phyloP scores from a whole-genome alignment of 2,888 invertebrate genomes.

The Troides helena region DNA sequence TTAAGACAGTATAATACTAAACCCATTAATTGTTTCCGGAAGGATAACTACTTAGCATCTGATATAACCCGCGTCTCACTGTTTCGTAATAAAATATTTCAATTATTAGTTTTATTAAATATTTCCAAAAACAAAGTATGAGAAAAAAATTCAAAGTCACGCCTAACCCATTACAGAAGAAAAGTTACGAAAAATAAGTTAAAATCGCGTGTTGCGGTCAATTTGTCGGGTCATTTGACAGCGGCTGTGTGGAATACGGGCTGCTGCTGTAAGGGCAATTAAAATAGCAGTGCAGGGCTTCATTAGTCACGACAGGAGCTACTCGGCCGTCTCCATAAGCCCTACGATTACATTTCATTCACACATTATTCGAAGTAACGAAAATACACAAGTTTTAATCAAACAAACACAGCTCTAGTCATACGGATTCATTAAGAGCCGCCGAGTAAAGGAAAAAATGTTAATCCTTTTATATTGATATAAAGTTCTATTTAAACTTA shows the following conservation, averaged over 20 bases:
- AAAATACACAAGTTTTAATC: constrained; percentile 14
- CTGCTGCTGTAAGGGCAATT: constrained; percentile 61
- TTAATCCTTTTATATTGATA: no score
- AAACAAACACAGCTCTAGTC: neutral
- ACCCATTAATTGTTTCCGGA: no score
- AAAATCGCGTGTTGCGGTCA: constrained; percentile 73
- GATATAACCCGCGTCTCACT: no score
- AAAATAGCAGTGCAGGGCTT: constrained; percentile 69
- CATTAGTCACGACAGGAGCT: constrained; percentile 50
- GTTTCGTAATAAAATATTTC: no score
- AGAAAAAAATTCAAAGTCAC: constrained; percentile 22
- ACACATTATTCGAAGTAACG: constrained; percentile 31
- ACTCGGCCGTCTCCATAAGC: constrained; percentile 36
- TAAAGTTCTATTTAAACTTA: no score
- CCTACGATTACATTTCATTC: constrained; percentile 34
- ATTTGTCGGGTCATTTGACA: constrained; percentile 74
- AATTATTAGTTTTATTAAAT: no score
- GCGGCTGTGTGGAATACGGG: constrained; percentile 65
- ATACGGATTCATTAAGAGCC: neutral
- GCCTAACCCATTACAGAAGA: constrained; percentile 41
- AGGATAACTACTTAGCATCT: no score
- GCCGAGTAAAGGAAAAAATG: constrained; percentile 1
- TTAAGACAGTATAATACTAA: no score
- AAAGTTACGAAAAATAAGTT: constrained; percentile 38
- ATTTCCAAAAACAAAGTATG: neutral